phyloP scores from a whole-genome alignment of 1,140 invertebrate species.

The Amyelois transitella region DNA sequence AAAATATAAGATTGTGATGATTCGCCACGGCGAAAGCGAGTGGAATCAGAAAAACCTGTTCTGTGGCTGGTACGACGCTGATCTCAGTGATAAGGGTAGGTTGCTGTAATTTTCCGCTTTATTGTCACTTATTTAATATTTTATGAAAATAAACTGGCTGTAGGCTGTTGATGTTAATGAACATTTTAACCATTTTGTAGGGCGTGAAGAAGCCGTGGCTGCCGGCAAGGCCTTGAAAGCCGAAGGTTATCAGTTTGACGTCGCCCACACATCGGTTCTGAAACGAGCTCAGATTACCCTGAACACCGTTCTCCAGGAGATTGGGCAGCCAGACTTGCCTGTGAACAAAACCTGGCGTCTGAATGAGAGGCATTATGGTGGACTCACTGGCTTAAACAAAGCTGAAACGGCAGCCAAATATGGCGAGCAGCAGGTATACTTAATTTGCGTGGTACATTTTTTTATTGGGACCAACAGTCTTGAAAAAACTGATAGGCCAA shows the following conservation, averaged over 20 bases:
- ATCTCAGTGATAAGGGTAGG: constrained; percentile 88
- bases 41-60: constrained; percentile 97
- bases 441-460: too few relatives aligned
- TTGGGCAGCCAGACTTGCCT: constrained; percentile 87
- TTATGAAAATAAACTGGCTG: background rate
- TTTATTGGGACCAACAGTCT: too few relatives aligned
- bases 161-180: background rate
- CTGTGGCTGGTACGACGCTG: constrained; percentile 94
- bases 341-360: constrained; percentile 91
- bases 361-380: constrained; percentile 97
- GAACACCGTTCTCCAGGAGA: constrained; percentile 84
- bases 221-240: constrained; percentile 92
- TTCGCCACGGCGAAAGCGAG: constrained; percentile 96
- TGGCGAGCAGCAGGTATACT: constrained; percentile 87
- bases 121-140: background rate
- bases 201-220: constrained; percentile 86
- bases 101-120: background rate
- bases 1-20: constrained; percentile 93
- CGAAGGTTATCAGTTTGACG: constrained; percentile 88
- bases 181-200: constrained; percentile 54
- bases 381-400: constrained; percentile 95
- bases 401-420: constrained; percentile 96
- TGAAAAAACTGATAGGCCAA: too few relatives aligned
- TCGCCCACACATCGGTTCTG: constrained; percentile 93
- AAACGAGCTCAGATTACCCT: constrained; percentile 93